A percentile compares a stretch with the other conserved stretches of the same genome.
These are phyloP conservation scores for Lithodes maja DNA, from an alignment of 2,888 invertebrate species.

Conservation along the genomic window DNA sequence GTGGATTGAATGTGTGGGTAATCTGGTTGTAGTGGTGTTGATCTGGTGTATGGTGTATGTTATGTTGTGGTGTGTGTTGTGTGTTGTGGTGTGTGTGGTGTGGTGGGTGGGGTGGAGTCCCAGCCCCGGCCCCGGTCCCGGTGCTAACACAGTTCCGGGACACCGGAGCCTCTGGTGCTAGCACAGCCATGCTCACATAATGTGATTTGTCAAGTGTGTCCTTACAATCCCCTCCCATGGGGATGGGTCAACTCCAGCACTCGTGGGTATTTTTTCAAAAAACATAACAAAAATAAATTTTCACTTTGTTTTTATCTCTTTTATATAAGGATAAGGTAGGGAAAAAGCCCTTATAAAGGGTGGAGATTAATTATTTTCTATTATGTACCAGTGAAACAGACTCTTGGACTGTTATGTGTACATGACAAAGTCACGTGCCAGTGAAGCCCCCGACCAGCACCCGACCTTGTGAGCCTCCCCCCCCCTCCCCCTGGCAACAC, in stretches of 20 bases:
- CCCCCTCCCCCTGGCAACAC: constrained; percentile 36
- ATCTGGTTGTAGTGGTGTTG: not conserved
- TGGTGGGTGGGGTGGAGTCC: constrained; percentile 45
- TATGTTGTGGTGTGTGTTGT: not conserved
- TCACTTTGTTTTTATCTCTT: constrained; percentile 69
- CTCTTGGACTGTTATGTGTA: constrained; percentile 68
- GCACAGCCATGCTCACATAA: constrained; percentile 70
- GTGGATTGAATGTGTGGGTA: not conserved
- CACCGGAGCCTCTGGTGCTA: constrained; percentile 70
- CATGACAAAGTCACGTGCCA: constrained; percentile 69
- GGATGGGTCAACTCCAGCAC: constrained; percentile 70
- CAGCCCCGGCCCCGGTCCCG: constrained; percentile 29
- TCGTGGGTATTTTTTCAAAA: constrained; percentile 69
- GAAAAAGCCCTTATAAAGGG: constrained; percentile 68
- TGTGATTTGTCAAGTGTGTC: constrained; percentile 70
- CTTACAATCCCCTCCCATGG: constrained; percentile 67
- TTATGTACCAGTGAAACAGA: constrained; percentile 67
- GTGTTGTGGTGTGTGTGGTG: constrained; percentile 32
- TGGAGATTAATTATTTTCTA: constrained; percentile 68
- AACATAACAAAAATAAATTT: constrained; percentile 66
- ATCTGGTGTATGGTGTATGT: not conserved
- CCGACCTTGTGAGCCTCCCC: constrained; percentile 49
- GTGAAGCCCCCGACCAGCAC: constrained; percentile 68
- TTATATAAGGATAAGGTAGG: constrained; percentile 69
- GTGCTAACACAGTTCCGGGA: constrained; percentile 42